Evolutionary conservation across 1,140 invertebrate species (phyloP), one percentile per base, ranked within the genome.

Genomic region (Muscidifurax raptorellus): DNA sequence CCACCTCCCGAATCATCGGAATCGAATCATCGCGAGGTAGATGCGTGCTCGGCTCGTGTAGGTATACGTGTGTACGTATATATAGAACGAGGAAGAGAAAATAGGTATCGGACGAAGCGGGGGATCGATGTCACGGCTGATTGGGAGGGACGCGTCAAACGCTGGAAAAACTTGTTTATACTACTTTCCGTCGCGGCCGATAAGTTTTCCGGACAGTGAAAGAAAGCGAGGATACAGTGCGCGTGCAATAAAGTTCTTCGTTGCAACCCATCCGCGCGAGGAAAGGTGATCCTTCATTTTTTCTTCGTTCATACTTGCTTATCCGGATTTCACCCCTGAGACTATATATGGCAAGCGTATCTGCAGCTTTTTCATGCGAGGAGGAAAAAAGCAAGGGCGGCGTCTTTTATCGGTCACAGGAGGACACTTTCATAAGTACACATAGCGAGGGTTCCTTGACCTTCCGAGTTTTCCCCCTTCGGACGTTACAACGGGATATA

Each of bases 21-120:
- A 71, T 80, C 66, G 78, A 80, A 80, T 71, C 66, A 36, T 71
- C 59, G 36, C 13, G 32, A 9, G 78, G 4, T 18, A 64, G 27
- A 36, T n/a, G 13, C 7, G 47, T 59, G 22, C 22, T 59, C 52
- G 18, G 9, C 0, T 22, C 22, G 18, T 22, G 6, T 5, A 59
- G 15, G 3, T 59, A 59, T n/a, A n/a, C n/a, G n/a, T n/a, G n/a
- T n/a, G n/a, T n/a, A n/a, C n/a, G n/a, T n/a, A n/a, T n/a, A n/a
- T 59, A 22, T 59, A 22, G 52, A 59, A n/a, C n/a, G 52, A n/a
- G 18, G 52, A 59, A 6, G 52, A 59, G 52, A 59, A 59, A 59
- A 59, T 59, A 59, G 18, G 22, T n/a, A 59, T 59, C 4, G 52
- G 22, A 9, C 52, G 52, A 59, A 59, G 47, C n/a, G 18, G 22